phyloP scores from a whole-genome alignment of 2,113 vertebrate species.

The Salvelinus namaycush region DNA sequence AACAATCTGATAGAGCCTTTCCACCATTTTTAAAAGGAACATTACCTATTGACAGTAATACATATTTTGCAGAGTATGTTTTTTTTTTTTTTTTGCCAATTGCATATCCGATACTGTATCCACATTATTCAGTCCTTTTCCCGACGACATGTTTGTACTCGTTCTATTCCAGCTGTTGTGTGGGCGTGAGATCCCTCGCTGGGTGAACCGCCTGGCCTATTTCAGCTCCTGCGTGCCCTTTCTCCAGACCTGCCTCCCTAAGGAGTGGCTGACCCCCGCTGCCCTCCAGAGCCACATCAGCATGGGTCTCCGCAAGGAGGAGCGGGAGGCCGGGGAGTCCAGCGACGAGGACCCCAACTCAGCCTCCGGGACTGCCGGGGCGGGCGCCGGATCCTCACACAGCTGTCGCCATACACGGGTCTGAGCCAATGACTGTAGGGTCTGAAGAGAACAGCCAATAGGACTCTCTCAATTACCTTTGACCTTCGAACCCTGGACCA shows the following conservation, averaged over 20 bases:
- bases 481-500: conserved; percentile 35
- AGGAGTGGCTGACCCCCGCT: conserved; percentile 91
- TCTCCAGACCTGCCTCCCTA: conserved; percentile 91
- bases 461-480: background rate
- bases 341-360: conserved; percentile 82
- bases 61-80: no score
- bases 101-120: no score
- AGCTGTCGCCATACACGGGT: conserved; percentile 88
- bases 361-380: conserved; percentile 61
- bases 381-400: conserved; percentile 75
- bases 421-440: conserved; percentile 67
- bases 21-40: no score
- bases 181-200: conserved; percentile 87
- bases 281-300: conserved; percentile 92
- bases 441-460: conserved; percentile 42
- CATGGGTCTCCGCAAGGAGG: conserved; percentile 86
- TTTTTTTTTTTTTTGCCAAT: no score
- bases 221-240: conserved; percentile 94
- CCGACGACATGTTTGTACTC: background rate
- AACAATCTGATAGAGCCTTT: no score
- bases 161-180: conserved; percentile 80
- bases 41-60: no score
- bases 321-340: conserved; percentile 71
- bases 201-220: conserved; percentile 92
- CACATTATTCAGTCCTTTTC: no score